Evolutionary conservation across 2,113 vertebrate genomes (phyloP), one percentile per base, ranked within the genome.

Genomic region (Boleophthalmus pectinirostris): DNA sequence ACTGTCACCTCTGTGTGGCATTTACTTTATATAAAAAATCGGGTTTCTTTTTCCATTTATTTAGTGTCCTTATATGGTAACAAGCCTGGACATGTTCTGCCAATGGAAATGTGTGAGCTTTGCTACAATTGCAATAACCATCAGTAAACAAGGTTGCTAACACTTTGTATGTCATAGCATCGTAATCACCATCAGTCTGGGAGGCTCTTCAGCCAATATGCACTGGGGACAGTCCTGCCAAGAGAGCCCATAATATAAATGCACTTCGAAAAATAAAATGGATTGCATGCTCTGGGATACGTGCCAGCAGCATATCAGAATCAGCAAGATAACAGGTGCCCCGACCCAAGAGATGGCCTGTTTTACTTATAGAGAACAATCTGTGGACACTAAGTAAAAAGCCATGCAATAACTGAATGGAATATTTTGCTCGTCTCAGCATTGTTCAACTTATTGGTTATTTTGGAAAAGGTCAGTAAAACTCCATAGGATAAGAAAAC

Each of bases 121-220:
- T 80, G 80, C 90, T 90, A 89, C 79, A 74, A 79, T 85, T 84
- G 84, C 89, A 92, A 92, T 90, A 91, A 89, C 85, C 81, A 79
- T 88, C 83, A 76, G 78, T 88, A 89, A 93, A 91, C 92, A 93
- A 91, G 89, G 89, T 86, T 85, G 86, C 86, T 92, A 93, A 93
- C 85, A 80, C 82, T 85, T 91, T 88, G 87, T 14, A 90, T 90
- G 90, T 91, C 91, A 89, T 83, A 82, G 90, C 87, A 83, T 90
- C 72, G 82, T 88, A 91, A 93, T 93, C 87, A 91, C 88, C 70
- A 80, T 87, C 89, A 90, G 90, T 90, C 90, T 88, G 84, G 85
- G 85, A 90, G 90, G 79, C 65, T 86, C 87, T 88, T 84, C 74
- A 85, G 83, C 86, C 54, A 23, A 82, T 66, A 83, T 82, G 86